These are phyloP conservation scores for Coleophora deauratella DNA, from an alignment of 2,888 invertebrate genomes.

Conservation along the genomic window DNA sequence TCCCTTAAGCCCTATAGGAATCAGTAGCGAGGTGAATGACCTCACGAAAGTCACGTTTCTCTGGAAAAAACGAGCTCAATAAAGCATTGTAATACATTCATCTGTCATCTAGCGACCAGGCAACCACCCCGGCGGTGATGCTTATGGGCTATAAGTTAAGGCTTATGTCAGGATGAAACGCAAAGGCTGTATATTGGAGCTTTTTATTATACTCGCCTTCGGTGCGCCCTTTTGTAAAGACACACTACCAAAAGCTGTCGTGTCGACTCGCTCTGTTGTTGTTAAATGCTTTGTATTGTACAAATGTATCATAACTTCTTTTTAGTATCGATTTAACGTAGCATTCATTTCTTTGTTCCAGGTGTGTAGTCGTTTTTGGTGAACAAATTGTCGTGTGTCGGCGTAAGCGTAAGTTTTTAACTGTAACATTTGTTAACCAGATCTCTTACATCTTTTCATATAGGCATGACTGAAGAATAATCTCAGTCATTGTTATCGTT, in stretches of 20 bases:
- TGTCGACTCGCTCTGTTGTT: slow-evolving; percentile 10
- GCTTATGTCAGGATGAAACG: slow-evolving; percentile 49
- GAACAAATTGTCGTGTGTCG: background rate
- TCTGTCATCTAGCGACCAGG: slow-evolving; percentile 61
- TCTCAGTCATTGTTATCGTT: no score
- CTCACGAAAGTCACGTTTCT: slow-evolving; percentile 52
- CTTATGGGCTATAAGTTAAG: slow-evolving; percentile 54
- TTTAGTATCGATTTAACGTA: slow-evolving; percentile 19
- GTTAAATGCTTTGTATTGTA: slow-evolving; percentile 25
- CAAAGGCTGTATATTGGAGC: slow-evolving; percentile 48
- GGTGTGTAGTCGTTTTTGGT: slow-evolving; percentile 32
- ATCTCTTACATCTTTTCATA: no score
- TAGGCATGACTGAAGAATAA: no score
- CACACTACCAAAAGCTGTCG: slow-evolving; percentile 33
- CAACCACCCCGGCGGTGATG: slow-evolving; percentile 31
- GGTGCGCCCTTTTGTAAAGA: slow-evolving; percentile 40
- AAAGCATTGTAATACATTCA: slow-evolving; percentile 57
- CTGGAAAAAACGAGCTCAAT: slow-evolving; percentile 48
- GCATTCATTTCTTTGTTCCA: slow-evolving; percentile 46
- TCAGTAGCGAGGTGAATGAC: slow-evolving; percentile 52
- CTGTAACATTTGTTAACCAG: slow-evolving; percentile 1
- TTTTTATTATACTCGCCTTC: slow-evolving; percentile 43
- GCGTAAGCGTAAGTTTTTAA: slow-evolving; percentile 5
- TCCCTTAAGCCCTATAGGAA: slow-evolving; percentile 41
- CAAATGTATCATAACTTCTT: slow-evolving; percentile 30